Conservation (phyloP, 2,797 vertebrate species). For the Sebastes oblongus region DNA sequence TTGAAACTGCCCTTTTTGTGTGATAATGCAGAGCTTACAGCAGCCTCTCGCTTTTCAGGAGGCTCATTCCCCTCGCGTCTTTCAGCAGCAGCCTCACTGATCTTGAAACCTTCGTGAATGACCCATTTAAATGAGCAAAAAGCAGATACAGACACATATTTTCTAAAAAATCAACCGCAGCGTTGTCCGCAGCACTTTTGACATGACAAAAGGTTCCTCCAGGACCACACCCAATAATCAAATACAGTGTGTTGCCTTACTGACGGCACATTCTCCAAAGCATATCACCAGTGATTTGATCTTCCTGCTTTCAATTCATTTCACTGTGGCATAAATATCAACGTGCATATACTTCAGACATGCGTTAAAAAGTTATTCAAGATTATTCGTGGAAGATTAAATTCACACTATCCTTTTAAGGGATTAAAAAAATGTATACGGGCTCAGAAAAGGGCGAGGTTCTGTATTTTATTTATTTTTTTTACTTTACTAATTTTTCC, state of each 20-base stretch:
- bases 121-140: neutral
- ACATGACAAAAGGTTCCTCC: neutral
- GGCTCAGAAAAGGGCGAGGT: neutral
- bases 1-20: constrained; percentile 38
- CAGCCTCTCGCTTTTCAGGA: constrained; percentile 11
- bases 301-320: neutral
- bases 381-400: neutral
- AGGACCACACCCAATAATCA: neutral
- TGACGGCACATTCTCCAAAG: neutral
- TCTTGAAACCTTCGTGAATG: neutral
- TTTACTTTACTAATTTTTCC: neutral
- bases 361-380: neutral
- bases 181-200: neutral
- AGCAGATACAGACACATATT: neutral
- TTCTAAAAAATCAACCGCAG: neutral
- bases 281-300: neutral
- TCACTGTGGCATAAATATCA: neutral
- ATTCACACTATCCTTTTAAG: neutral
- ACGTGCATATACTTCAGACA: neutral
- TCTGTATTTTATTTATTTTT: neutral
- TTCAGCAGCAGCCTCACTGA: neutral
- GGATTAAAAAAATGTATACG: neutral
- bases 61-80: neutral
- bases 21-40: constrained; percentile 18
- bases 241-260: neutral